Base-by-base conservation (phyloP, 2,113 vertebrate species). In the Pteruthius melanotis region DNA sequence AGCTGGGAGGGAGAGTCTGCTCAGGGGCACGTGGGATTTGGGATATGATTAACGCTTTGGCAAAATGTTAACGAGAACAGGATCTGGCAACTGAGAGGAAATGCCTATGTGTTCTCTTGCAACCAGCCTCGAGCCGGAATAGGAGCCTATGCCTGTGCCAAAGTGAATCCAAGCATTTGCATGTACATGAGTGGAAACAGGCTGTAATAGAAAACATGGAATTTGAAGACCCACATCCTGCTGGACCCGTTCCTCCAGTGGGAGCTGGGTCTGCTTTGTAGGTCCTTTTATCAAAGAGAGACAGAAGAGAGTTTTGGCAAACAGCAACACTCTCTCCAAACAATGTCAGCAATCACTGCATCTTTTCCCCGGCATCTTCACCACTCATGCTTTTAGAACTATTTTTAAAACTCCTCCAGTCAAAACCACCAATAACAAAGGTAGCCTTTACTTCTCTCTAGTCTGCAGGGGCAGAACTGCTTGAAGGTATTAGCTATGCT, bases 401-500 rank as follows among this genome's bases (percentile, higher is more conserved):
- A 35, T 61, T 82, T 89, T 84, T 65, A 65, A 61, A 79, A 44
- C 75, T 80, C 42, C 26, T 30, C 54, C 56, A 76, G 45, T 35
- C 47, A 47, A 74, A 60, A 4, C 28, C 44, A 31, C 6, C 14
- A 4, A 26, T 49, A 69, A 44, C 66, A 87, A 37, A 77, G 49
- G 56, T 56, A 88, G 52, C 59, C 27, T 86, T 87, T 80, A 54
- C 83, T 93, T 63, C 42, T 35, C 64, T 71, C 26, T 40, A 81
- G 89, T 68, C 70, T 93, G 70, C 49, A 84, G 60, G 39, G 80
- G 59, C 83, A 95, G 85, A 93, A 77, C 77, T 87, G 88, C 83
- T 91, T 90, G 85, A 93, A 91, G 53, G 89, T 90, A 97, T 95
- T 93, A 91, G 78, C 61, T 84, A 90, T 88, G 95, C 93, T 96